Percentiles rank a stretch among this genome's conserved stretches.
Evolutionary conservation across 2,113 vertebrate genomes (phyloP).

Genomic region (Myotis brandtii): DNA sequence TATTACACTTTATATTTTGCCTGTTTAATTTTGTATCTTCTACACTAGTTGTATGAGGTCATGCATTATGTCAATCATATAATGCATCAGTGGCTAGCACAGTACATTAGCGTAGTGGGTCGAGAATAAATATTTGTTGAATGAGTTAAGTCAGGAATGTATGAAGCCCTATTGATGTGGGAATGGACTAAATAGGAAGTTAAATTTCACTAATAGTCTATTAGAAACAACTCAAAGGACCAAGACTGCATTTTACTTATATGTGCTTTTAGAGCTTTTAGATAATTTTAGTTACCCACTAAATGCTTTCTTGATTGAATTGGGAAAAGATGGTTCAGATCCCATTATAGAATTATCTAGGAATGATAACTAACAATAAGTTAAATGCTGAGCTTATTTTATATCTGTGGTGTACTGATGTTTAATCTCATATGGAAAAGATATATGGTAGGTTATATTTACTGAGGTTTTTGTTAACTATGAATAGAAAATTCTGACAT

Average conservation of each 20-base stretch:
- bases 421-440: not conserved
- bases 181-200: not conserved
- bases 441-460: not conserved
- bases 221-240: not conserved
- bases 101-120: not conserved
- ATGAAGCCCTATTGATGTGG: not conserved
- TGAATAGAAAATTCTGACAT: slow-evolving; percentile 19
- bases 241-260: not conserved
- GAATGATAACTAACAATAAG: not conserved
- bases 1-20: not conserved
- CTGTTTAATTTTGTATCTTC: not conserved
- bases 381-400: slow-evolving; percentile 1
- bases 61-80: not conserved
- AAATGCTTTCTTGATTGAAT: not conserved
- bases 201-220: not conserved
- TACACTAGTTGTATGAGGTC: not conserved
- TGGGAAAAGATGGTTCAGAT: slow-evolving; percentile 8
- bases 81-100: not conserved
- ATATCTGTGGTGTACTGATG: not conserved
- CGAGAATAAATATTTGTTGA: not conserved
- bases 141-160: not conserved
- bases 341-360: not conserved
- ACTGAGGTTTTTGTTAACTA: not conserved
- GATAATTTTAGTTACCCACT: not conserved
- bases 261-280: not conserved